Evolutionary conservation across 2,888 invertebrate genomes (phyloP).

Genomic region (Cylloceria caligata): DNA sequence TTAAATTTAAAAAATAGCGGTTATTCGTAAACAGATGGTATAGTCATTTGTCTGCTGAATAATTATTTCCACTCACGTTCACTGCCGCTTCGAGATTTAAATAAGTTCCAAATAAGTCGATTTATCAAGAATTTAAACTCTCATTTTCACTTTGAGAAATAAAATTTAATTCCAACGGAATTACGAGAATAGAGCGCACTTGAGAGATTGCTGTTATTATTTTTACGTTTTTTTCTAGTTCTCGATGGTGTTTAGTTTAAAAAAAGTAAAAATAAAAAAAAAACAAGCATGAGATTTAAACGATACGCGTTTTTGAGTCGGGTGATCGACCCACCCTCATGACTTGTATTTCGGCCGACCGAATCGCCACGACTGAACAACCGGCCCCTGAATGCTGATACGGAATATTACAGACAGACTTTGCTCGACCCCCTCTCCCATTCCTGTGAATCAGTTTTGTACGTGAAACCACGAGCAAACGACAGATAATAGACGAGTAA

Average conservation of each 20-base stretch:
- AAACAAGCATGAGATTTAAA: background rate
- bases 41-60: background rate
- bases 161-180: background rate
- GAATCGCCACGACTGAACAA: slow-evolving; percentile 56
- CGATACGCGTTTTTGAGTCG: slow-evolving; percentile 28
- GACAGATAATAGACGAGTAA: slow-evolving; percentile 29
- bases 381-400: slow-evolving; percentile 6
- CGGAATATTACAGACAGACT: slow-evolving; percentile 23
- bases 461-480: slow-evolving; percentile 5
- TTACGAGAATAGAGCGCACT: background rate
- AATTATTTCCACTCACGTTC: slow-evolving; percentile 1
- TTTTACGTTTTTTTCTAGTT: too few species aligned
- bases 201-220: background rate
- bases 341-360: slow-evolving; percentile 12
- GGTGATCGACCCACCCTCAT: slow-evolving; percentile 30
- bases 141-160: slow-evolving; percentile 5
- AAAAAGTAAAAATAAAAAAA: slow-evolving; percentile 14
- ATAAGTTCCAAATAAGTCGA: background rate
- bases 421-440: slow-evolving; percentile 10
- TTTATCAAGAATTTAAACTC: background rate
- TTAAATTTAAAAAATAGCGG: background rate
- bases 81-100: background rate
- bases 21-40: background rate
- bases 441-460: background rate
- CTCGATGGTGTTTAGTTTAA: background rate